Evolutionary conservation across 2,113 vertebrate genomes (phyloP).

Genomic region (Rhadina sibilatrix): DNA sequence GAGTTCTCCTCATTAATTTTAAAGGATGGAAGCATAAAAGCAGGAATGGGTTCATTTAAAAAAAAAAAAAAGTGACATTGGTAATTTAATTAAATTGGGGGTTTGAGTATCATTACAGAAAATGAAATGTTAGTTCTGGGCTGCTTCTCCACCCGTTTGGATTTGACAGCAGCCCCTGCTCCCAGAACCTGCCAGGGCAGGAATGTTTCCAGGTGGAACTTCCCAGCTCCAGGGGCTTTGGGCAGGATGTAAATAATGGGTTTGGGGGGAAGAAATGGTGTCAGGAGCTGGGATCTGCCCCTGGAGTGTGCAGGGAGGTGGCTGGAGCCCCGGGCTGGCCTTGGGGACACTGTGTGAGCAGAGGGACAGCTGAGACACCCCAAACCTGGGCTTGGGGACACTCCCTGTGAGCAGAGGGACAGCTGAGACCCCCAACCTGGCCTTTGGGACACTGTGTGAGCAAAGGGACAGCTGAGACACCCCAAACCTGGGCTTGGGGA

Average conservation of each 20-base stretch:
- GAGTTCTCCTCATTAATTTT: conserved; percentile 73
- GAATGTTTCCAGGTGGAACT: neutral
- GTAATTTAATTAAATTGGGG: conserved; percentile 80
- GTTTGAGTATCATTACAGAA: conserved; percentile 67
- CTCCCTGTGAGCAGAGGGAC: too few relatives aligned
- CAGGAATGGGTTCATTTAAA: conserved; percentile 60
- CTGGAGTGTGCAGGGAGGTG: neutral
- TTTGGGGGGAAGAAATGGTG: neutral
- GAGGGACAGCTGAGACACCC: accelerated
- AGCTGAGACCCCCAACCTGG: neutral
- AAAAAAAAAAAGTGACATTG: conserved; percentile 58
- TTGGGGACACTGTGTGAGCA: neutral
- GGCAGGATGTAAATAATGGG: accelerated
- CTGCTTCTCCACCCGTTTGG: conserved; percentile 38
- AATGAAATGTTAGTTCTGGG: conserved; percentile 68
- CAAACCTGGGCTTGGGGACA: neutral
- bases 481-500: neutral
- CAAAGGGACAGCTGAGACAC: neutral
- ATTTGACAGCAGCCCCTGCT: neutral
- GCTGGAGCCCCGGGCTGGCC: neutral
- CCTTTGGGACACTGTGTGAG: neutral
- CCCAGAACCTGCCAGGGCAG: neutral
- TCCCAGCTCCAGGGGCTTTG: neutral
- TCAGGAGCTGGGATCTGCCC: neutral
- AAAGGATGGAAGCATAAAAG: conserved; percentile 69